A percentile compares a stretch with the other conserved stretches of the same genome.
Evolutionary conservation across 2,113 vertebrate genomes (phyloP).

Genomic region (Anolis sagrei): DNA sequence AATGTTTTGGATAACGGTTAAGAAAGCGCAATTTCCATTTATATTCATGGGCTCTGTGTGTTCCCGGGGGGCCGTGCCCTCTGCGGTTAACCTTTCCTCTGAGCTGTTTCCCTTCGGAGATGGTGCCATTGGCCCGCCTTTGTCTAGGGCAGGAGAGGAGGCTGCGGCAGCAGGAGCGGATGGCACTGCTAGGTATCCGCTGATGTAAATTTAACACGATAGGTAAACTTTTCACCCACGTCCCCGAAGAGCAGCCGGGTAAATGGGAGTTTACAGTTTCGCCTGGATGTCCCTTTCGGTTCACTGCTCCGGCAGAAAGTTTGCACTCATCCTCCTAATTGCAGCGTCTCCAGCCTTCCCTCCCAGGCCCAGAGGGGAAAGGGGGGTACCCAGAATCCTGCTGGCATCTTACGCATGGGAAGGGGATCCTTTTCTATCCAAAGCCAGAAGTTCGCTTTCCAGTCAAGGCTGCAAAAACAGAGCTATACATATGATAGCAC

Average conservation of each 20-base stretch:
- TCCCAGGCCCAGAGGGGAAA: not conserved
- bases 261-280: slow-evolving; percentile 58
- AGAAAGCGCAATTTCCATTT: not conserved
- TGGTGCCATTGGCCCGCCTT: not conserved
- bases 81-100: not conserved
- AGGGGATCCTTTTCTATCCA: too few species aligned
- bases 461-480: too few species aligned
- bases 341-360: slow-evolving; percentile 34
- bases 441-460: too few species aligned
- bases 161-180: not conserved
- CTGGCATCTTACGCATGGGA: too few species aligned
- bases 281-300: slow-evolving; percentile 48
- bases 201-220: slow-evolving; percentile 41
- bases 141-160: not conserved
- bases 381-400: not conserved
- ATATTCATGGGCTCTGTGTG: not conserved
- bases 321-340: slow-evolving; percentile 41
- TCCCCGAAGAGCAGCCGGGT: slow-evolving; percentile 59
- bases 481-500: too few species aligned
- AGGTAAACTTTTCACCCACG: slow-evolving; percentile 62
- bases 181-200: slow-evolving; percentile 50
- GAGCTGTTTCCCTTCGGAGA: not conserved
- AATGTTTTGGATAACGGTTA: not conserved
- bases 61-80: not conserved
- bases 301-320: slow-evolving; percentile 31